Conservation (phyloP, 92 coral and sea anemone species). For the Muricea muricata region DNA sequence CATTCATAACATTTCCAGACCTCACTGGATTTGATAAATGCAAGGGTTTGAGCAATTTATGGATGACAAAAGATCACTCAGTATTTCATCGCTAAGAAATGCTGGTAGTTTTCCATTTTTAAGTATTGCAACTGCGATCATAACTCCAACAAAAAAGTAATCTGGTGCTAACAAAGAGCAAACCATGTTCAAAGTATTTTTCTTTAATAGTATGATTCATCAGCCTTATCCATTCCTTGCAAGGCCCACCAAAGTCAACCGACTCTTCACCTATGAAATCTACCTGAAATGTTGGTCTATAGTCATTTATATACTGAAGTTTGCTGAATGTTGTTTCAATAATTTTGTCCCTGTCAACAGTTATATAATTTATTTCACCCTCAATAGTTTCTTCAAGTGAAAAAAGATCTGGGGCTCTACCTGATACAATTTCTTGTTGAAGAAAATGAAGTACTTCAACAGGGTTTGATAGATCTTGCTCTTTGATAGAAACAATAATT, state of each 20-base stretch:
- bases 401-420: conserved; percentile 59
- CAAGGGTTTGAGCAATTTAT: conserved; percentile 53
- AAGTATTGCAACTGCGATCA: conserved; percentile 65
- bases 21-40: conserved; percentile 53
- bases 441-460: conserved; percentile 47
- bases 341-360: conserved; percentile 61
- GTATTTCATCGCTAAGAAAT: conserved; percentile 49
- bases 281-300: conserved; percentile 56
- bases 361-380: conserved; percentile 55
- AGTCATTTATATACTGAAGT: conserved; percentile 58
- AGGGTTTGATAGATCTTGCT: conserved; percentile 29
- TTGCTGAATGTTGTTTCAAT: conserved; percentile 71
- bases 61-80: conserved; percentile 54
- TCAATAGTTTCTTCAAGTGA: conserved; percentile 53
- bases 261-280: conserved; percentile 75
- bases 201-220: conserved; percentile 60
- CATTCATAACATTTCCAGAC: conserved; percentile 67
- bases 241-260: conserved; percentile 69
- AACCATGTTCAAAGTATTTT: conserved; percentile 28
- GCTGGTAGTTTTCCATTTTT: conserved; percentile 69
- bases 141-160: conserved; percentile 59
- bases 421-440: conserved; percentile 51
- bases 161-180: conserved; percentile 46
- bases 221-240: conserved; percentile 68
- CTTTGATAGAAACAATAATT: conserved; percentile 34